Evolutionary conservation across 2,888 invertebrate species (phyloP).

Genomic region (Strigamia crassipes): DNA sequence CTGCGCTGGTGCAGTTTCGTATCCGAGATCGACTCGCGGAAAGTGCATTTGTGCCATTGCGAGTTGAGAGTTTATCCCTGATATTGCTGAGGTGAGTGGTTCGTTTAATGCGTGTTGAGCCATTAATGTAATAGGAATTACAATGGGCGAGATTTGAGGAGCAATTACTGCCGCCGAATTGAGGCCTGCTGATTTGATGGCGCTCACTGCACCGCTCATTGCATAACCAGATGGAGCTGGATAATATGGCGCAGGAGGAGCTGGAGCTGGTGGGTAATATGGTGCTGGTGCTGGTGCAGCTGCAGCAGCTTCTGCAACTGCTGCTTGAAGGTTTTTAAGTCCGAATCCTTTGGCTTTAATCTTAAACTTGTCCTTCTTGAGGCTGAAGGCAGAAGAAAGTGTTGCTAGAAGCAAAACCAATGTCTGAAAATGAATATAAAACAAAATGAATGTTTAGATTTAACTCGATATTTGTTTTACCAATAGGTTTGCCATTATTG

Average conservation of each 20-base stretch:
- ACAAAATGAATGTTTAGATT: neutral
- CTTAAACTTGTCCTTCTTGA: conserved; percentile 8
- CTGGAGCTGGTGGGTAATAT: neutral
- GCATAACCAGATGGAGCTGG: neutral
- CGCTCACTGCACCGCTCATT: neutral
- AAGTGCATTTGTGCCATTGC: neutral
- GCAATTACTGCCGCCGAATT: neutral
- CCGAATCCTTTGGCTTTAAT: neutral
- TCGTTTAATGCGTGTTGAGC: neutral
- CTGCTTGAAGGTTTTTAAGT: neutral
- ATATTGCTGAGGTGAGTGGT: neutral
- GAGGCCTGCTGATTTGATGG: neutral
- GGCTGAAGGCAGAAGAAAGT: neutral
- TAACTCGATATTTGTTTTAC: neutral
- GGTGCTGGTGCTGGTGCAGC: neutral
- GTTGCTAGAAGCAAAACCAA: neutral
- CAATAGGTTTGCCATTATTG: neutral
- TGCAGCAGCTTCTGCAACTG: neutral
- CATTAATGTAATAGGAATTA: neutral
- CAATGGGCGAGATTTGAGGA: neutral
- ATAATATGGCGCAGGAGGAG: neutral
- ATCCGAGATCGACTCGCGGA: neutral
- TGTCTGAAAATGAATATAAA: neutral
- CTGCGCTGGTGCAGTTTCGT: neutral
- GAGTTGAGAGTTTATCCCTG: neutral